phyloP scores from a whole-genome alignment of 2,797 vertebrate species.

The Tapera naevia region DNA sequence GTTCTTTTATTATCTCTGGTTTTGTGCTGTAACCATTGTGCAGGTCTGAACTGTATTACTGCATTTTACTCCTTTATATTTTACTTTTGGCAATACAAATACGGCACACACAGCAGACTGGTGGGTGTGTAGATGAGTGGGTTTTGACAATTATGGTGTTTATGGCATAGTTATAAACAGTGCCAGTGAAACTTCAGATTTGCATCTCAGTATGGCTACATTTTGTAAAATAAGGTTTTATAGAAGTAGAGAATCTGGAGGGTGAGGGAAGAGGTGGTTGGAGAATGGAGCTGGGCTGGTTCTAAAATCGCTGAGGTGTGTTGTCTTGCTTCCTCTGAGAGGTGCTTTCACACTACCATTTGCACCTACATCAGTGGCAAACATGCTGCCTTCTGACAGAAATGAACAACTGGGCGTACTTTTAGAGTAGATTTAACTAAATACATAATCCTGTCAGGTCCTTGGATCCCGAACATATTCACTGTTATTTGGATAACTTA shows the following conservation, averaged over 20 bases:
- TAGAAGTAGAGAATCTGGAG: background rate
- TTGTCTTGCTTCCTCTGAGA: background rate
- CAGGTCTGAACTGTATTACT: background rate
- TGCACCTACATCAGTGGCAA: background rate
- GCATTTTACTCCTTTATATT: background rate
- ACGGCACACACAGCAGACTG: background rate
- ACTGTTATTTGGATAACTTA: background rate
- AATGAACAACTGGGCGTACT: background rate
- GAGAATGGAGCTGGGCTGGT: background rate
- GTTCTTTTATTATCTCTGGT: background rate
- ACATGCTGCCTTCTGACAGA: background rate
- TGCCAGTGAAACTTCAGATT: background rate
- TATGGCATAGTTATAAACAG: background rate
- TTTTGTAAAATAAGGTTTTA: background rate
- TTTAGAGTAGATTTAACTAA: background rate
- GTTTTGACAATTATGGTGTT: background rate
- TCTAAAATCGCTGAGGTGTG: rapidly evolving
- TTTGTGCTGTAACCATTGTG: background rate
- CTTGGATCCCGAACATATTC: background rate
- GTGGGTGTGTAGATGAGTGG: background rate
- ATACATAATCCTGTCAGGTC: background rate
- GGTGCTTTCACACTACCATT: background rate
- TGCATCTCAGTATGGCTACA: background rate
- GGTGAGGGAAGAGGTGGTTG: background rate
- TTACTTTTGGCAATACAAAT: background rate